phyloP scores from a whole-genome alignment of 1,140 invertebrate genomes.

The Dendrolimus punctatus region DNA sequence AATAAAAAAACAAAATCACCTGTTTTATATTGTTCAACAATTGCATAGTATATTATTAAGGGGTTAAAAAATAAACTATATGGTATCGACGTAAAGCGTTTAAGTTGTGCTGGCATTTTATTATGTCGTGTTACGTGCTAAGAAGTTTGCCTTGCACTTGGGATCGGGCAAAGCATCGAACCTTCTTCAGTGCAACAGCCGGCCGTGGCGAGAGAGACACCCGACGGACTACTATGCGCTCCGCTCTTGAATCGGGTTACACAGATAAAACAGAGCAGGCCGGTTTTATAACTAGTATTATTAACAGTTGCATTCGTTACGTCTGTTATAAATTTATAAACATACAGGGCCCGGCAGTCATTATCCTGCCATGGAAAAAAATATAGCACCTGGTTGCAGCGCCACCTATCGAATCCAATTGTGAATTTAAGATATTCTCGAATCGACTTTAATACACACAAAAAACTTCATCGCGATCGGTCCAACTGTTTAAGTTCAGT shows the following conservation, averaged over 20 bases:
- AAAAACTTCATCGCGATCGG: no score
- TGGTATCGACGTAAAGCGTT: neutral
- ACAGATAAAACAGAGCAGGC: constrained; percentile 19
- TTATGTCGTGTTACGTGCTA: constrained; percentile 45
- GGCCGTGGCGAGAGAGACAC: constrained; percentile 21
- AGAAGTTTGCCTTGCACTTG: constrained; percentile 60
- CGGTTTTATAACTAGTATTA: constrained; percentile 14
- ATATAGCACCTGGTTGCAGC: no score
- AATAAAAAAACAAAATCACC: no score
- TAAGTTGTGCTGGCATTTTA: constrained; percentile 17
- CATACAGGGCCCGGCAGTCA: neutral
- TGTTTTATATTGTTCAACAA: no score
- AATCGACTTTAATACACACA: no score
- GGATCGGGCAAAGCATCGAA: constrained; percentile 13
- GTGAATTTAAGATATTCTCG: no score
- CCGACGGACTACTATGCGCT: constrained; percentile 5
- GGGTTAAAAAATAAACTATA: neutral
- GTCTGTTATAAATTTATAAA: neutral
- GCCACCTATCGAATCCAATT: no score
- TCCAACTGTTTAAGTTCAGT: no score
- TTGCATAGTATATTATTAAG: no score
- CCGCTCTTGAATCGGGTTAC: constrained; percentile 26
- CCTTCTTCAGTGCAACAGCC: constrained; percentile 63
- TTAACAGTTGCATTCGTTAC: neutral
- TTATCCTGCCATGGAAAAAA: neutral